Base-by-base conservation (phyloP, 2,113 vertebrate species). In the Forbesichthys papilliferus region DNA sequence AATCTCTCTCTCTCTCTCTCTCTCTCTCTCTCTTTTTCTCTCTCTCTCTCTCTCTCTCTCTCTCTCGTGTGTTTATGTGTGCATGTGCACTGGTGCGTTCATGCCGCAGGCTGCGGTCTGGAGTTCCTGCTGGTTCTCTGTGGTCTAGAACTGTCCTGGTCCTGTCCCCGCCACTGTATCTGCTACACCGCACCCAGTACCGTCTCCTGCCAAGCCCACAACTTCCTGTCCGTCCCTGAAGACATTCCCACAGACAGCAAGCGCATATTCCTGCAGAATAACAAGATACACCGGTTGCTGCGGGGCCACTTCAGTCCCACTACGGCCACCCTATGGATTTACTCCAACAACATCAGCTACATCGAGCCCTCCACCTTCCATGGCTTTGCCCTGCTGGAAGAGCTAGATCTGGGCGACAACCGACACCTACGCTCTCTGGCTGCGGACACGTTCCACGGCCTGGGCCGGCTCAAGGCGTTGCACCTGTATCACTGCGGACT, bases 371-470 rank as follows among this genome's bases (percentile, higher is more conserved):
- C 90, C 63, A 96, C 98, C 56, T 99, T 99, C 33, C 93, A 93
- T 0, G 98, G 96, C 78, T 98, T 99, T 0, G 83, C 90, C 27
- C 91, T 95, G 84, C 90, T 99, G 59, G 97, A 99, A 84, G 98
- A 99, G 82, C 90, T 99, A 82, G 98, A 99, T 84, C 94, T 99
- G n/a, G 97, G 97, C 11, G 96, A 99, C 89, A 99, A 99, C 89
- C 93, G 95, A 57, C 94, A 98, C 87, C 85, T 99, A 87, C 94
- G 94, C 79, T 94, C 94, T 53, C 89, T 99, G 80, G 95, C 95
- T 3, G 93, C 97, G 0, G 95, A 99, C 89, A 99, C 97, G 75
- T 99, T 99, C 92, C 95, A 93, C 58, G 97, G 98, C 68, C 91
- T 99, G 86, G 90, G 83, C 68, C 95, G 93, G 53, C 96, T 99